Base-by-base conservation (phyloP, 2,797 vertebrate species). In the Artibeus lituratus region DNA sequence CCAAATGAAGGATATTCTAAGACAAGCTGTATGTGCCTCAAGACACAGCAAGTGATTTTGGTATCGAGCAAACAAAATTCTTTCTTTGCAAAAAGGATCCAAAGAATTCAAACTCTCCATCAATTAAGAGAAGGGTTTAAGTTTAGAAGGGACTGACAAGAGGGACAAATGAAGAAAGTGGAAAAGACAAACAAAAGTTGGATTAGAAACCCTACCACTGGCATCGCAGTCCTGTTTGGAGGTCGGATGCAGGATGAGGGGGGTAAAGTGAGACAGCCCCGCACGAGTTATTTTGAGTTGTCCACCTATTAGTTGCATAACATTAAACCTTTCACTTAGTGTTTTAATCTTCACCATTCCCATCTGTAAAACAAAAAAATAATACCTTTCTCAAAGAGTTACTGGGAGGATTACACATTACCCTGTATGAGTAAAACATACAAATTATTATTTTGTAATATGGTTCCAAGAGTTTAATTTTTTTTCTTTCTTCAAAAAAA, bases 401-500 rank as follows among this genome's bases (percentile, higher is more conserved):
- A 62, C 44, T 37, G 7, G 39, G 21, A 42, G 8, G 67, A 78
- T 87, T 78, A 78, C 72, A 57, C 42, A 65, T 87, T 12, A 83
- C 39, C 14, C 12, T n/a, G 35, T 29, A 3, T 77, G n/a, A 87
- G 39, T 65, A 92, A 35, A 92, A 84, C 37, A 57, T n/a, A 65
- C 3, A 87, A 53, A 77, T 69, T 59, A 69, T 35, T 86, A 57
- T 55, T 47, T 67, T n/a, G 24, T 47, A n/a, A 55, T 21, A 24
- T 12, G 19, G 16, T 51, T 8, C 32, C 53, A 53, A 72, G n/a
- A 65, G 10, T 24, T 4, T 26, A n/a, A 51, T 8, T 22, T 76
- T 22, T 22, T 44, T 70, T n/a, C 57, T 70, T 69, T 21, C 39
- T 83, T 82, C 7, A 55, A 26, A 90, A 44, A 76, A 81, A 92